Base-by-base conservation (phyloP, 2,113 vertebrate genomes). In the Scomber scombrus region DNA sequence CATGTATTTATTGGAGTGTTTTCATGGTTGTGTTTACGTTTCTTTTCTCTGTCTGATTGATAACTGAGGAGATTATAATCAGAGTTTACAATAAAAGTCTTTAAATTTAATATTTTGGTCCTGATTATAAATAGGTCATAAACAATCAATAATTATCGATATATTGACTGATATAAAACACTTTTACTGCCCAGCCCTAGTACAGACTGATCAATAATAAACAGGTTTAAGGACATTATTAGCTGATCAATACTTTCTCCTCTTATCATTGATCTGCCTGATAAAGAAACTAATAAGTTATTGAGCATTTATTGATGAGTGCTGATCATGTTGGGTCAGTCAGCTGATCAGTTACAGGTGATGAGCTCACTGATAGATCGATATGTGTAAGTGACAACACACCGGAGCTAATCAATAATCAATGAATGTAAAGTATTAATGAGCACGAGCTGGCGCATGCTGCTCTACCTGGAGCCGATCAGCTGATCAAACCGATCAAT, bases 391-490 rank as follows among this genome's bases (percentile, higher is more conserved):
- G 8, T n/a, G 8, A 21, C 40, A 40, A 57, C 9, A 34, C 29
- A 50, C 8, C 5, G 15, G 52, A 72, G 55, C 16, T 65, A 1
- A 70, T 77, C 75, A 77, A 55, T 75, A 29, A 65, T 13, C 66
- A 18, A 29, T 65, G 0, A 34, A 15, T 65, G 10, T 11, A 15
- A 46, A 45, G 61, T 58, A 58, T 60, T 18, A 50, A 51, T 51
- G 8, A 62, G n/a, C 62, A 12, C 11, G 12, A 31, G n/a, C 34
- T 9, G 34, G 34, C 9, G 34, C 34, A 6, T 10, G 13, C 34
- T 5, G 5, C 6, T 21, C 52, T 43, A 19, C 12, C 5, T 15
- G 23, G 46, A 57, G 5, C 46, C 9, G 50, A 67, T 43, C 40
- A 72, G 9, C 49, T 63, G 45, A 64, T 40, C 63, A 14, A 47